Base-by-base conservation (phyloP, 1,140 invertebrate genomes). In the Drosophila nigromelanica region DNA sequence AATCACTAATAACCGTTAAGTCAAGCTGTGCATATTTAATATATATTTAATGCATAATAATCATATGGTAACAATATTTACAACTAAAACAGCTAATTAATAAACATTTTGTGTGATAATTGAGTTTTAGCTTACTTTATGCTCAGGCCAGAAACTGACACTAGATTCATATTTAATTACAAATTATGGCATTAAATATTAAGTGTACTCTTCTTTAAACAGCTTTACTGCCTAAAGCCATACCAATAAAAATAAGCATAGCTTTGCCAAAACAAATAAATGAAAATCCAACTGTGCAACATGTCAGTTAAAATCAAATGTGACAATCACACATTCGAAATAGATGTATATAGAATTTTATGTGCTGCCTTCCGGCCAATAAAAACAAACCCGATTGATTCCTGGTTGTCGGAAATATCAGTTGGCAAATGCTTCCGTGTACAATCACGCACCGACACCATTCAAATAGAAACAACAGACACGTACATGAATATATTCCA, bases 71-170 rank as follows among this genome's bases (percentile, higher is more conserved):
- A 54, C 12, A 24, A 27, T n/a, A 45, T 15, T 2, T 43, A 40
- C 18, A 51, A 11, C 61, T 52, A 18, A 61, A 51, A 39, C 54
- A 61, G 61, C 55, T 54, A 71, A 78, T 85, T 76, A 79, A 68
- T 50, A 73, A 60, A 52, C 50, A 45, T 73, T 63, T 51, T 74
- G 42, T 71, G 62, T 63, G 59, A 56, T 85, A 85, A 83, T 83
- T 77, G 76, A 45, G 48, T 83, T 85, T 83, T 79, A 72, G 71
- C 66, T 66, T 64, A 55, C 66, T 50, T 15, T 78, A 63, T 76
- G 76, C 73, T 58, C 66, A 27, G 48, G 42, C 5, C 27, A 1
- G 27, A 27, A 27, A 27, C 5, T 27, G 27, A 1, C 4, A 27
- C 5, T 27, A 6, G 27, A 27, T 27, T 27, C 27, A 5, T 6